Percentiles rank a stretch among this genome's conserved stretches.
phyloP scores from a whole-genome alignment of 2,888 invertebrate species.

The Thereva unica region DNA sequence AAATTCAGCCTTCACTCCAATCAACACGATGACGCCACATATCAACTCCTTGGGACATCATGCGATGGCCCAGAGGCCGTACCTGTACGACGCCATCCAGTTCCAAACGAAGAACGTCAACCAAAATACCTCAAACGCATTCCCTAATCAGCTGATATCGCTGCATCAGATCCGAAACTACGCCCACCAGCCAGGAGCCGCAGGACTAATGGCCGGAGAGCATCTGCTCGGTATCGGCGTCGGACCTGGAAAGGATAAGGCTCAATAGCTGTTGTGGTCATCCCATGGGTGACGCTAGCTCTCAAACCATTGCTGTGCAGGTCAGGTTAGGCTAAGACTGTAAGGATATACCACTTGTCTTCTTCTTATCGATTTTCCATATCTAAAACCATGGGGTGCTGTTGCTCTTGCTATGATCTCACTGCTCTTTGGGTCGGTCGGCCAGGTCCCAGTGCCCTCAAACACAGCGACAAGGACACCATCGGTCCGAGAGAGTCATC shows the following conservation, averaged over 20 bases:
- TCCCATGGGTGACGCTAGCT: conserved; percentile 1
- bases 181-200: conserved; percentile 81
- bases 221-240: conserved; percentile 64
- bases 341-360: conserved; percentile 9
- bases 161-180: conserved; percentile 96
- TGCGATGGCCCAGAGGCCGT: conserved; percentile 74
- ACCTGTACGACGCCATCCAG: conserved; percentile 91
- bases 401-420: conserved; percentile 29
- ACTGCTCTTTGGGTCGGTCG: background rate
- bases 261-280: conserved; percentile 20
- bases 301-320: background rate
- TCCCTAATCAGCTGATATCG: conserved; percentile 92
- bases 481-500: conserved; percentile 21
- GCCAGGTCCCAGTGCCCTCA: too few species aligned
- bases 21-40: conserved; percentile 85
- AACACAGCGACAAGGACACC: too few species aligned
- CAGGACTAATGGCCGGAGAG: conserved; percentile 71
- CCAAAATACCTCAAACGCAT: conserved; percentile 70
- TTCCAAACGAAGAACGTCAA: conserved; percentile 71
- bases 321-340: conserved; percentile 3
- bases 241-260: conserved; percentile 48
- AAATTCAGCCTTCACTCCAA: conserved; percentile 91
- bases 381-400: conserved; percentile 24
- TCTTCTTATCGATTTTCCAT: conserved; percentile 8
- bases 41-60: conserved; percentile 71